Evolutionary conservation across 1,140 invertebrate species (phyloP).

Genomic region (Ganaspis sp.): DNA sequence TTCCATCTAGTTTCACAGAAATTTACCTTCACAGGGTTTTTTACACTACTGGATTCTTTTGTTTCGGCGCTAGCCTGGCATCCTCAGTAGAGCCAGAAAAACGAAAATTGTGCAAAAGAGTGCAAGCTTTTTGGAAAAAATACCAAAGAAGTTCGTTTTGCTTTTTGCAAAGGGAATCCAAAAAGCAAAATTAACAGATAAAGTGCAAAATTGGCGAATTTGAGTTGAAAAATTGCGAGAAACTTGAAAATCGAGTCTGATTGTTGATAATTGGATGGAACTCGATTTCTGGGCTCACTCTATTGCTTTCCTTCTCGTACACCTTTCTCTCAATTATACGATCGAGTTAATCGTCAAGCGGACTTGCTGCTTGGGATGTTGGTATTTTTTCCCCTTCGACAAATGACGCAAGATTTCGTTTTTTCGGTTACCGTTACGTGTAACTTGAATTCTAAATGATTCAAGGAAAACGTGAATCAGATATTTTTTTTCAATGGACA

Average conservation of each 20-base stretch:
- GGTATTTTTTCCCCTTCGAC: not conserved
- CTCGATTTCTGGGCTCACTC: constrained; percentile 8
- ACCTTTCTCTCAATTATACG: constrained; percentile 19
- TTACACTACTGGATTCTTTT: too few relatives aligned
- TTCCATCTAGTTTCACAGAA: too few relatives aligned
- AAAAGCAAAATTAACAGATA: not conserved
- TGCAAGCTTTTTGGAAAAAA: too few relatives aligned
- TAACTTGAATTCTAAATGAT: not conserved
- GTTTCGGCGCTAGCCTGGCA: too few relatives aligned
- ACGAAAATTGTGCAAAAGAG: too few relatives aligned
- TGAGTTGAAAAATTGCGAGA: not conserved
- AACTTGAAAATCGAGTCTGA: not conserved
- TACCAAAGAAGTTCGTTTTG: too few relatives aligned
- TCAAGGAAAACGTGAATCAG: not conserved
- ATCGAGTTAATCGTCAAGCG: not conserved
- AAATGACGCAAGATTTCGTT: constrained; percentile 4
- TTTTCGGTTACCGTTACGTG: not conserved
- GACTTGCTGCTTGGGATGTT: not conserved
- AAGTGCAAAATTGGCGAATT: too few relatives aligned
- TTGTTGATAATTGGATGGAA: constrained; percentile 6
- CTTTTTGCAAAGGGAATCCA: not conserved
- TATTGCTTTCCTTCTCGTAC: not conserved
- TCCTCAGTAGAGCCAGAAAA: too few relatives aligned
- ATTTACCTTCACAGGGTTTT: too few relatives aligned
- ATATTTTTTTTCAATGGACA: not conserved